Percentiles rank a stretch among this genome's conserved stretches.
phyloP scores from a whole-genome alignment of 2,113 vertebrate genomes.

The Lepisosteus oculatus region DNA sequence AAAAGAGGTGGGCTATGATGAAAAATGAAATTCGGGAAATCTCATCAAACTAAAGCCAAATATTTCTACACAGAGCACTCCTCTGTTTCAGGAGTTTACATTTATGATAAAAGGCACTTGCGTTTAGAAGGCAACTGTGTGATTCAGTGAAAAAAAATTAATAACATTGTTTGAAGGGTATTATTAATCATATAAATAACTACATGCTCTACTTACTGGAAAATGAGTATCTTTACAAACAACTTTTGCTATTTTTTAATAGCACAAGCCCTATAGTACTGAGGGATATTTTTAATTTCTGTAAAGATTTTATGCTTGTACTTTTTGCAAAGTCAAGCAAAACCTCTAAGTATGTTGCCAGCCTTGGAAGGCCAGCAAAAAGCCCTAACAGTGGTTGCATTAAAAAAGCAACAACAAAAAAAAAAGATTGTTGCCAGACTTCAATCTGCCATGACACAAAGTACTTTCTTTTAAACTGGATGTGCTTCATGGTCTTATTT shows the following conservation, averaged over 20 bases:
- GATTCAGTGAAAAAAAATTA: neutral
- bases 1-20: too few relatives aligned
- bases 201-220: conserved; percentile 2
- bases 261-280: too few relatives aligned
- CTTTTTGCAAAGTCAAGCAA: neutral
- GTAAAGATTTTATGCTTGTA: too few relatives aligned
- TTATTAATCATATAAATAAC: neutral
- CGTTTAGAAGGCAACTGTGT: neutral
- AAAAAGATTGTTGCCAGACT: neutral
- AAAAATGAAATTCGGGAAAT: too few relatives aligned
- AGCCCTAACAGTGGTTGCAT: too few relatives aligned
- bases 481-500: neutral
- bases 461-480: neutral
- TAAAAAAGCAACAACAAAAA: neutral
- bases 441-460: neutral
- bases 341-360: too few relatives aligned
- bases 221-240: neutral
- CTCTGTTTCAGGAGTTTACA: too few relatives aligned
- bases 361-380: too few relatives aligned
- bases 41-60: too few relatives aligned
- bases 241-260: too few relatives aligned
- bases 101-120: neutral
- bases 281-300: neutral
- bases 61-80: too few relatives aligned
- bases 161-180: conserved; percentile 5